Evolutionary conservation across 2,797 vertebrate genomes (phyloP).

Genomic region (Oreonectes daqikongensis): DNA sequence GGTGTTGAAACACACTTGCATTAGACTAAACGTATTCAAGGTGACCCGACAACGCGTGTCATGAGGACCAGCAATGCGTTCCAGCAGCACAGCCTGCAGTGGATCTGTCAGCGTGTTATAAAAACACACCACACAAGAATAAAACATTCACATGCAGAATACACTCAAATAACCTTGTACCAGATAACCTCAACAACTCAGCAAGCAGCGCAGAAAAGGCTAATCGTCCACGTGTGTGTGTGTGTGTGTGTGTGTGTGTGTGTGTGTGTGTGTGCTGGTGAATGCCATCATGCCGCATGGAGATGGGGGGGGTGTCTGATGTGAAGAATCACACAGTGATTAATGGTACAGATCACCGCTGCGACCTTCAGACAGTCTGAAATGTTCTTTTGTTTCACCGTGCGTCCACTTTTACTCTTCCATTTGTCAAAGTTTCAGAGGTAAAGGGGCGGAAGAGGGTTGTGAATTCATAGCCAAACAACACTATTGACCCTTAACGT

Average conservation of each 20-base stretch:
- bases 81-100: constrained; percentile 26
- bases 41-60: constrained; percentile 45
- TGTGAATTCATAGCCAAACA: not conserved
- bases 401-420: not conserved
- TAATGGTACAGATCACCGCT: not conserved
- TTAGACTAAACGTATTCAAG: constrained; percentile 49
- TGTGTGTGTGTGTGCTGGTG: not conserved
- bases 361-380: not conserved
- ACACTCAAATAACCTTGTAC: constrained; percentile 41
- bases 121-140: constrained; percentile 35
- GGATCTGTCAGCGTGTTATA: constrained; percentile 27
- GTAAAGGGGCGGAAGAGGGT: not conserved
- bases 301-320: not conserved
- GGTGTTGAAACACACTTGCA: constrained; percentile 37
- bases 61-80: constrained; percentile 22
- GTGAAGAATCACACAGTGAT: not conserved
- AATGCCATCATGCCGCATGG: not conserved
- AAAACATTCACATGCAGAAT: constrained; percentile 32
- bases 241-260: not conserved
- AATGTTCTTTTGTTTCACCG: not conserved
- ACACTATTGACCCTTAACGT: not conserved
- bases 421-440: constrained; percentile 5
- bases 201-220: constrained; percentile 11
- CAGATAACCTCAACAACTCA: constrained; percentile 47
- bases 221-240: not conserved